Evolutionary conservation across 2,888 invertebrate species (phyloP).

Genomic region (Trypoxylon attenuatum): DNA sequence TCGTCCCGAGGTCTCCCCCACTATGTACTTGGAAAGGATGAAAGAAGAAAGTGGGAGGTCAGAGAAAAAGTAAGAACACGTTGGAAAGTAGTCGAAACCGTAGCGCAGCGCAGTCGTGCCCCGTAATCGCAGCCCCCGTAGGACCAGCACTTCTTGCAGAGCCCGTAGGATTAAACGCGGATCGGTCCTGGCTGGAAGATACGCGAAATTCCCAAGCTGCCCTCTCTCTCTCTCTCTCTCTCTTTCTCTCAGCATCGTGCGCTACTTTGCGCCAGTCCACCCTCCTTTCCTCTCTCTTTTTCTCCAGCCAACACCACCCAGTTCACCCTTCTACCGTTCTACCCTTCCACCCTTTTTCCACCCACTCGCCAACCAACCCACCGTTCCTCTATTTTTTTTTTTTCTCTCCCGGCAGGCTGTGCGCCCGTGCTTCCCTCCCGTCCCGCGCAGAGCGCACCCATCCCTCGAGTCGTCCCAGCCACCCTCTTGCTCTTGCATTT

Average conservation of each 20-base stretch:
- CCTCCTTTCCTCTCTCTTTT: constrained; percentile 1
- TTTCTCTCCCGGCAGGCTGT: constrained; percentile 26
- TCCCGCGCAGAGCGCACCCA: neutral
- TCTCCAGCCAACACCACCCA: neutral
- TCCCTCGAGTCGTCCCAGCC: neutral
- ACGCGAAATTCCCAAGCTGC: constrained; percentile 56
- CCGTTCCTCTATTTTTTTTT: constrained; percentile 28
- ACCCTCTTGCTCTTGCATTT: constrained; percentile 52
- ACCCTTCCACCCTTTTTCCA: constrained; percentile 28
- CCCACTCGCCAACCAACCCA: constrained; percentile 1
- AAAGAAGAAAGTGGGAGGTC: too few species aligned
- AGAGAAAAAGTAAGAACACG: too few species aligned
- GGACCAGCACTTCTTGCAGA: constrained; percentile 47
- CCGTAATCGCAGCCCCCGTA: constrained; percentile 47
- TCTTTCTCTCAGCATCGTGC: neutral
- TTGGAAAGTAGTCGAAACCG: too few species aligned
- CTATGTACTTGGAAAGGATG: too few species aligned
- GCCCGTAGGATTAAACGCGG: constrained; percentile 54
- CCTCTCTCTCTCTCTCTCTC: constrained; percentile 13
- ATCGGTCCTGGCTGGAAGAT: constrained; percentile 52
- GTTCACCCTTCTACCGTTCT: constrained; percentile 4
- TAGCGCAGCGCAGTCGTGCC: constrained; percentile 20
- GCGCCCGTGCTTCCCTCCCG: neutral
- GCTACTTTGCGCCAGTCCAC: constrained; percentile 42
- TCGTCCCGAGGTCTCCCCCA: too few species aligned